Percentiles rank a stretch among this genome's conserved stretches.
Conservation (phyloP, 2,797 vertebrate species). For the Cephalopachus bancanus region DNA sequence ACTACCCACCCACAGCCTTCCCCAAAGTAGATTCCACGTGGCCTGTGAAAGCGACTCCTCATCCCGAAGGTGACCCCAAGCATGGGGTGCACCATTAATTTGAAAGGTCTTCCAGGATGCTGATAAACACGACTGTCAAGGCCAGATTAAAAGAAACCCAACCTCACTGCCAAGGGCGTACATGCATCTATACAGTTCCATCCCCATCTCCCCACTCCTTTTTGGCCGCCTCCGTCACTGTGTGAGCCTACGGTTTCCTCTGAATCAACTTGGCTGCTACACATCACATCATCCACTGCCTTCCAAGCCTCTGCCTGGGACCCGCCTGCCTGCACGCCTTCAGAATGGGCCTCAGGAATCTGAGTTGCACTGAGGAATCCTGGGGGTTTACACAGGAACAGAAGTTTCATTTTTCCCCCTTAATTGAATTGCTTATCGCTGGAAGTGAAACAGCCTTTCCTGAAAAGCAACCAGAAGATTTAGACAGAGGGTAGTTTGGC, state of each 20-base stretch:
- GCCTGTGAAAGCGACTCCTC: neutral
- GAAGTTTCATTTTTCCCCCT: neutral
- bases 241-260: neutral
- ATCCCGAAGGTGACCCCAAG: neutral
- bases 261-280: neutral
- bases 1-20: neutral
- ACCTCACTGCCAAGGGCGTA: fast-evolving
- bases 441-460: neutral
- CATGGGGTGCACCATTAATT: fast-evolving
- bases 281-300: fast-evolving
- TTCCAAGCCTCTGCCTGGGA: neutral
- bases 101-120: neutral
- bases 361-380: fast-evolving
- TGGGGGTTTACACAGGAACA: neutral
- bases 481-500: neutral
- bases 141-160: neutral
- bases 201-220: neutral
- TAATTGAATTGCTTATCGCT: constrained; percentile 7
- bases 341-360: fast-evolving
- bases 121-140: fast-evolving
- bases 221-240: neutral
- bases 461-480: neutral
- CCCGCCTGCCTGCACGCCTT: fast-evolving
- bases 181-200: neutral
- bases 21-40: neutral